Conservation (phyloP, 2,888 invertebrate genomes). For the Catocala nupta region DNA sequence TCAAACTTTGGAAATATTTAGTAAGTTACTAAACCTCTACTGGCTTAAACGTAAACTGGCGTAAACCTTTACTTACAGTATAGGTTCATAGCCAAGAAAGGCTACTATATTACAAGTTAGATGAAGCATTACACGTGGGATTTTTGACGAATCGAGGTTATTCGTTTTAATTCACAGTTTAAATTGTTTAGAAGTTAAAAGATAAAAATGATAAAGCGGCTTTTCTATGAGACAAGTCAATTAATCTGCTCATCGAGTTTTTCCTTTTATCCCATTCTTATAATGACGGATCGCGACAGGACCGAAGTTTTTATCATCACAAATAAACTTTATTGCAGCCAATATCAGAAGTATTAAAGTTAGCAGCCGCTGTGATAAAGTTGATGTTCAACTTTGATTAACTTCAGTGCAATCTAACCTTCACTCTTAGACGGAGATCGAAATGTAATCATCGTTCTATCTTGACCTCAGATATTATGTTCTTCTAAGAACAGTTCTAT, state of each 20-base stretch:
- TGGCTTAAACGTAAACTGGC: no score
- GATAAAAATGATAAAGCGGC: constrained; percentile 6
- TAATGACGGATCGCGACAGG: constrained; percentile 2
- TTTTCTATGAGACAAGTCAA: constrained; percentile 17
- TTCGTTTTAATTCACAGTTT: constrained; percentile 16
- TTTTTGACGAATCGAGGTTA: constrained; percentile 9
- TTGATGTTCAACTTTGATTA: constrained; percentile 45
- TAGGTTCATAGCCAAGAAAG: constrained; percentile 5
- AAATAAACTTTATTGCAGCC: constrained; percentile 32
- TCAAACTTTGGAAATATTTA: constrained; percentile 7
- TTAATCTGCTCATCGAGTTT: constrained; percentile 11
- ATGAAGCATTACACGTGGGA: constrained; percentile 2
- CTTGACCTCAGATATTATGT: constrained; percentile 1
- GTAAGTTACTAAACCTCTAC: constrained; percentile 10
- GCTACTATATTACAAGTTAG: constrained; percentile 10
- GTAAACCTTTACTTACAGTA: no score
- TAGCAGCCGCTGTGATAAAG: constrained; percentile 29
- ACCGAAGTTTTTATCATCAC: constrained; percentile 8
- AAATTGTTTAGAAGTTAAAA: constrained; percentile 17
- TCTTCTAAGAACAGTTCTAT: neutral
- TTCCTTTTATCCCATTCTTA: constrained; percentile 8
- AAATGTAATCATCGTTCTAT: constrained; percentile 21
- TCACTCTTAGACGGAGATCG: constrained; percentile 21
- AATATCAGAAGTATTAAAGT: constrained; percentile 42
- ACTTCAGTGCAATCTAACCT: constrained; percentile 31